Percentiles rank a stretch among this genome's conserved stretches.
Conservation (phyloP, 2,888 invertebrate genomes). For the Meta bourneti region DNA sequence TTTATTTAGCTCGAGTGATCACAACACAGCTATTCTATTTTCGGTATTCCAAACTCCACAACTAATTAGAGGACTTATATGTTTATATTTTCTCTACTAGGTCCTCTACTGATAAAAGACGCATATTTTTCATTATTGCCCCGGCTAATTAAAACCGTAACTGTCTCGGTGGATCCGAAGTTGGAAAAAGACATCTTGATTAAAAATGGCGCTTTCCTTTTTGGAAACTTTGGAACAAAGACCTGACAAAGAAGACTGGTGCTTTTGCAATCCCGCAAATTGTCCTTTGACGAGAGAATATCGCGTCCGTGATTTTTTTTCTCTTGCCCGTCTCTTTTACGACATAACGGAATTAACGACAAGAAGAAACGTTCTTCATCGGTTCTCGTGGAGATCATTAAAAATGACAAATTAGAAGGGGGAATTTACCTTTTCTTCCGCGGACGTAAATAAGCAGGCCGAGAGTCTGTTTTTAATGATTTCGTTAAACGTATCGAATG, state of each 20-base stretch:
- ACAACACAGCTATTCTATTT: neutral
- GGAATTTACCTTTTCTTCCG: slow-evolving; percentile 66
- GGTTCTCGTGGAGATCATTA: slow-evolving; percentile 54
- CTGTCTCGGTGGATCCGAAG: neutral
- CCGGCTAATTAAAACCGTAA: neutral
- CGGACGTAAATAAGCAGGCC: slow-evolving; percentile 66
- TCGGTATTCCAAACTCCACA: neutral
- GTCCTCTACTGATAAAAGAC: neutral
- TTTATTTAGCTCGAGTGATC: neutral
- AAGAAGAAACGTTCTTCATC: slow-evolving; percentile 52
- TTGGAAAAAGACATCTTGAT: slow-evolving; percentile 67
- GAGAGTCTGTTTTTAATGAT: slow-evolving; percentile 64
- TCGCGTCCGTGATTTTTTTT: neutral
- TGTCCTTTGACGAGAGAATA: slow-evolving; percentile 61
- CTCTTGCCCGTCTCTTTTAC: slow-evolving; percentile 43
- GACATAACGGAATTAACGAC: slow-evolving; percentile 70
- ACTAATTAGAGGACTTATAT: neutral
- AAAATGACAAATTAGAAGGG: slow-evolving; percentile 71
- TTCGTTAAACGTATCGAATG: slow-evolving; percentile 68
- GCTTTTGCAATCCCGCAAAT: slow-evolving; percentile 43
- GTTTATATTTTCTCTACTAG: neutral
- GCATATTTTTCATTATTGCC: neutral
- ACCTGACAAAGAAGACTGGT: slow-evolving; percentile 33
- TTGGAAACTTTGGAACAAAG: slow-evolving; percentile 17
- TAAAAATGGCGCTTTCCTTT: slow-evolving; percentile 60